Base-by-base conservation (phyloP, 1,140 invertebrate species). In the Alviniconcha marisindica region DNA sequence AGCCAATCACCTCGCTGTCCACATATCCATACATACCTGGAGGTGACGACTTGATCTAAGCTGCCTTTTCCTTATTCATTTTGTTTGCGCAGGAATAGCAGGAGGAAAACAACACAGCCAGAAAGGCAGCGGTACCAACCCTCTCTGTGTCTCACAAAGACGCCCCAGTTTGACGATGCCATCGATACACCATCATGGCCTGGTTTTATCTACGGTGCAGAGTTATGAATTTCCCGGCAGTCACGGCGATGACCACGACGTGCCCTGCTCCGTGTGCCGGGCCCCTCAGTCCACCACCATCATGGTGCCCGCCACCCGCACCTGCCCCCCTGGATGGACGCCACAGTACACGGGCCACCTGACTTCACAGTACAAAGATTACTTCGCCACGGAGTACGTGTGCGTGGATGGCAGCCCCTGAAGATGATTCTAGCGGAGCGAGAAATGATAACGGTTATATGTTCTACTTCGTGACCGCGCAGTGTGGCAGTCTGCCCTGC, bases 401-500 rank as follows among this genome's bases (percentile, higher is more conserved):
- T 89, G 88, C 81, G 48, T 89, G 28, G 88, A 89, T 81, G 38
- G 31, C 3, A n/a, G n/a, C 69, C 0, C 81, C 84, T 15, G 87
- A 90, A 54, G 56, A 42, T n/a, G n/a, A 78, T 2, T 0, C 14
- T 1, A 84, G 82, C 21, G 69, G 82, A 1, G 4, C 38, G 10
- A 3, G 0, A 28, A 77, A 85, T 63, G 18, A 83, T 18, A 71
- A 86, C 31, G 88, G 83, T 10, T 33, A 73, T 21, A 60, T 89
- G 15, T 82, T 88, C n/a, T 90, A 89, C 78, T 77, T 78, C 21
- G 84, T 86, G 12, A 85, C 83, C 56, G 77, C 54, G 1, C 18
- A 0, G 3, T 89, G 88, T 77, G 85, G 87, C n/a, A 81, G 85
- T n/a, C 84, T 90, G 24, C 83, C 80, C 1, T 89, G 89, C 77